phyloP scores from a whole-genome alignment of 2,888 invertebrate species.

The Drosophila stalkeri region DNA sequence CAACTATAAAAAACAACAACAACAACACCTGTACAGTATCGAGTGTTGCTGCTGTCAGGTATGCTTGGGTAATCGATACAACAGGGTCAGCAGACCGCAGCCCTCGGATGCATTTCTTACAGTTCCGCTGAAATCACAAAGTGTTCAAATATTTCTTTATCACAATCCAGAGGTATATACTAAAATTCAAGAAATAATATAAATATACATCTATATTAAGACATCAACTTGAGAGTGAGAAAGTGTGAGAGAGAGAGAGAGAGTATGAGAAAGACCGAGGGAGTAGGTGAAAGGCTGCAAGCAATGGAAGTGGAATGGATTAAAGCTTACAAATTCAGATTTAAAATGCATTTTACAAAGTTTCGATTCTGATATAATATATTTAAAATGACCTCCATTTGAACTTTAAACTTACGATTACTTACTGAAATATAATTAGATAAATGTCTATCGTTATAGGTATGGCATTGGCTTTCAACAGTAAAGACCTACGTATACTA shows the following conservation, averaged over 20 bases:
- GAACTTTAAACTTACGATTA: too few species aligned
- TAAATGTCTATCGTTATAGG: too few species aligned
- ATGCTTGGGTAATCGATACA: conserved; percentile 48
- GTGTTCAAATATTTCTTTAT: conserved; percentile 7
- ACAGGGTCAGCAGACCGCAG: conserved; percentile 57
- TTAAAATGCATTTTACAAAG: too few species aligned
- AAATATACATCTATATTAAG: not conserved
- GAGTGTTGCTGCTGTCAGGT: conserved; percentile 26
- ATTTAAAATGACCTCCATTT: not conserved
- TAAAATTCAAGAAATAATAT: not conserved
- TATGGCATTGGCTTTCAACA: too few species aligned
- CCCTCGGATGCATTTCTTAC: conserved; percentile 41
- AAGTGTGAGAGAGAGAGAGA: not conserved
- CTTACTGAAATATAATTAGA: too few species aligned
- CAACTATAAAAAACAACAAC: not conserved
- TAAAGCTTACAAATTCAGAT: not conserved
- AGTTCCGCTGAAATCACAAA: conserved; percentile 39
- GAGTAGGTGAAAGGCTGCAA: not conserved
- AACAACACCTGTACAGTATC: conserved; percentile 37
- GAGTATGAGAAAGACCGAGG: not conserved
- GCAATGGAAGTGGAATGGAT: not conserved
- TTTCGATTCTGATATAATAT: not conserved
- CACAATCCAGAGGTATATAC: not conserved
- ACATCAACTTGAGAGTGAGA: not conserved
- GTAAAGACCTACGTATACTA: too few species aligned